Evolutionary conservation across 2,888 invertebrate species (phyloP), one percentile per base, ranked within the genome.

Genomic region (Aspidiotus rigidus): DNA sequence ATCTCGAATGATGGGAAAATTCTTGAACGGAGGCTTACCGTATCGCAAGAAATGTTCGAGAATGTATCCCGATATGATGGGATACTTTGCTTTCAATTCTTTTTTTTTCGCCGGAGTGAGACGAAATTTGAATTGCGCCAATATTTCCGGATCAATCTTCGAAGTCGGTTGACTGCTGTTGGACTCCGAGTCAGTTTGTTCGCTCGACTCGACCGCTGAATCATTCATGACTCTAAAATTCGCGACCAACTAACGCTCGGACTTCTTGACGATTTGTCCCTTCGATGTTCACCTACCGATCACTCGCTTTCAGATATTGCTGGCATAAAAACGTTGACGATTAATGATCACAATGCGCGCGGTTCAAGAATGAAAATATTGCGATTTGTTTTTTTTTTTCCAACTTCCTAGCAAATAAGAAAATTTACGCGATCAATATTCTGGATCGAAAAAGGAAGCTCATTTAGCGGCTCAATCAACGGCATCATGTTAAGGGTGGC

Each of bases 1-100:
- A 42, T 67, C 49, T 28, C 67, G 40, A 44, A 28, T 42, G 28
- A 42, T 53, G 39, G 59, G 59, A 39, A 60, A 67, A 49, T 67
- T 67, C 40, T 49, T 67, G 60, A 67, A 67, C 59, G 67, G 67
- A 17, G 67, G 67, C 44, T 67, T 67, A n/a, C 67, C 67, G 13
- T 67, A 59, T 15, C 67, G 59, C 16, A 67, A 16, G n/a, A 16
- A 67, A 39, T 67, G 67, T 40, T 67, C 67, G 49, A 67, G 57
- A 53, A 67, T 59, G 59, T 67, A 60, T 44, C 67, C 67, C 9
- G 67, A 67, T 15, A 67, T 67, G 15, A 67, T 59, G 10, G 67
- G 60, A 40, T 60, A 67, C 16, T 42, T 67, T 10, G 57, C 59
- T 15, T 53, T 60, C 11, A 67, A 15, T 16, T 49, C 44, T 59